Base-by-base conservation (phyloP, 2,113 vertebrate genomes). In the Phoenicopterus ruber region DNA sequence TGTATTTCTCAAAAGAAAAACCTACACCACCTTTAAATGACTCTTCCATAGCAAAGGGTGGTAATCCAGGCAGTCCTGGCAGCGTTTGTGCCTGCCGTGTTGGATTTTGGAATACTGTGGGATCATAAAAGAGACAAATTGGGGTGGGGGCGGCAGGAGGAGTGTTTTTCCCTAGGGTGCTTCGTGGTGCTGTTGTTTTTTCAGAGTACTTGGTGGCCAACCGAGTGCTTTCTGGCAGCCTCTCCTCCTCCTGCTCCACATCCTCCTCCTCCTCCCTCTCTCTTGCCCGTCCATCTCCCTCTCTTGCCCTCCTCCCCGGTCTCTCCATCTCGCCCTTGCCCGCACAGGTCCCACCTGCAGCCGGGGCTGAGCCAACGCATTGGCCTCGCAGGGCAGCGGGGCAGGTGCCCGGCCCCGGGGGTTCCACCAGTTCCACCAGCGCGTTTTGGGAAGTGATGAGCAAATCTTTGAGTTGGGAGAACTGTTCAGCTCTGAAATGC, bases 351-450 rank as follows among this genome's bases (percentile, higher is more conserved):
- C 40, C 52, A 58, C 61, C 1, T 1, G n/a, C 61, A 66, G 50
- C 50, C 0, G n/a, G 82, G 40, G 59, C 59, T 58, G 58, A 58
- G 50, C 49, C 28, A 20, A 47, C 2, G 1, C 1, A 2, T 14
- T 1, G 1, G 7, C 40, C 38, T 28, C 70, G 34, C 22, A 11
- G 7, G 40, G 47, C 8, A 10, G 14, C 9, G 1, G 26, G 34
- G n/a, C 31, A 17, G 24, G 28, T 61, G 26, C 46, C 13, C 40
- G 28, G 28, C 42, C 69, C 61, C 2, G 1, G 24, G 59, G 59
- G 17, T 29, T 31, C 3, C 2, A 21, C 47, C 32, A 22, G 47
- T 38, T 70, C 65, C 34, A 54, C 38, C 28, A 34, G 55, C 18
- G 5, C 8, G 15, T 20, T 82, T 62, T 34, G 72, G 49, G 42